A percentile compares a stretch with the other conserved stretches of the same genome.
phyloP scores from a whole-genome alignment of 2,888 invertebrate genomes.

The Caradrina clavipalpis region DNA sequence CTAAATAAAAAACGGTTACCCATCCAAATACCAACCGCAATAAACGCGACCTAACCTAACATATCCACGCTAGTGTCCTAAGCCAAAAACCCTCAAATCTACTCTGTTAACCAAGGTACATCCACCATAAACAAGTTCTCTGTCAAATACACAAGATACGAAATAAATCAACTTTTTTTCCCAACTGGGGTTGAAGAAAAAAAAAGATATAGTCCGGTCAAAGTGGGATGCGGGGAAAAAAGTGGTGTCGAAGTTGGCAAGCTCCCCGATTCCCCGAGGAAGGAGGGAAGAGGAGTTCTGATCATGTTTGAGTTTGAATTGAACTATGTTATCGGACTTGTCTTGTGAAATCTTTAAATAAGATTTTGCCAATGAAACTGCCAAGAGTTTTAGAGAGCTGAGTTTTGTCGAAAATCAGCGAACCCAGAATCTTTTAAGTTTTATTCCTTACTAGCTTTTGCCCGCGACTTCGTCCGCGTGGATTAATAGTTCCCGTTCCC shows the following conservation, averaged over 20 bases:
- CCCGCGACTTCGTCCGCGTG: no score
- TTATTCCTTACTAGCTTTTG: no score
- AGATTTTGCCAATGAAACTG: not conserved
- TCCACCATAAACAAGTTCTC: constrained; percentile 2
- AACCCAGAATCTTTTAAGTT: no score
- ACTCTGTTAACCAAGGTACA: not conserved
- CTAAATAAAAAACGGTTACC: not conserved
- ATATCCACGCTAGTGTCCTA: no score
- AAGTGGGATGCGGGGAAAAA: constrained; percentile 47
- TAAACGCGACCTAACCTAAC: not conserved
- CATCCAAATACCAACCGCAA: not conserved
- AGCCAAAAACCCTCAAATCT: not conserved
- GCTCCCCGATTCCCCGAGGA: constrained; percentile 39
- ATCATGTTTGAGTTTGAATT: constrained; percentile 33
- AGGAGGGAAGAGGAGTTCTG: constrained; percentile 5
- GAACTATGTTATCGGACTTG: constrained; percentile 14
- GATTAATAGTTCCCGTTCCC: no score
- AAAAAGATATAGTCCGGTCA: constrained; percentile 41
- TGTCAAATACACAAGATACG: constrained; percentile 33
- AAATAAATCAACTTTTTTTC: constrained; percentile 59
- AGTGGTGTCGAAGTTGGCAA: constrained; percentile 38
- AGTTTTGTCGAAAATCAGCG: no score
- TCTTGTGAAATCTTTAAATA: not conserved
- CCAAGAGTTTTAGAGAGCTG: no score
- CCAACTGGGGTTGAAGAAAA: constrained; percentile 21